Conservation (phyloP, 1,140 invertebrate genomes). For the Hypsibius dujardini region DNA sequence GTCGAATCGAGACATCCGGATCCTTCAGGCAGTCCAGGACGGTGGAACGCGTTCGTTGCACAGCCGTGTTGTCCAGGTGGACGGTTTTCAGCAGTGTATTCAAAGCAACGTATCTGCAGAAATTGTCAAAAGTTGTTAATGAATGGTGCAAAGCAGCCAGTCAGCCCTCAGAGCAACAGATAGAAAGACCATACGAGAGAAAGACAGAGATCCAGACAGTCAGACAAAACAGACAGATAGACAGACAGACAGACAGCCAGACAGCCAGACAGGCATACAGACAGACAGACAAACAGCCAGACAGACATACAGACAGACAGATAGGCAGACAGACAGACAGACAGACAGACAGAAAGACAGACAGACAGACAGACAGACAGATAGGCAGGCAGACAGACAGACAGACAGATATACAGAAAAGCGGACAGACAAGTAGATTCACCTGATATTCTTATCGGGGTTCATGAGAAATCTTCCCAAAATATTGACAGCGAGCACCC, state of each 20-base stretch:
- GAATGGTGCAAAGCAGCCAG: background rate
- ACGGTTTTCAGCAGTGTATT: conserved; percentile 93
- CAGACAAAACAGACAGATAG: no score
- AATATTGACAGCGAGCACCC: conserved; percentile 88
- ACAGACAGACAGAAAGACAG: no score
- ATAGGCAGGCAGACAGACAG: no score
- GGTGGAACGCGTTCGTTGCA: conserved; percentile 91
- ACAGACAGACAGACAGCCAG: no score
- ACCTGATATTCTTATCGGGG: conserved; percentile 95
- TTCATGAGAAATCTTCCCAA: conserved; percentile 91
- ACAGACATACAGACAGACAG: no score
- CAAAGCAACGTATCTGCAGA: conserved; percentile 66
- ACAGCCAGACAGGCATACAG: no score
- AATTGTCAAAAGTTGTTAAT: background rate
- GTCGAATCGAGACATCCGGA: conserved; percentile 67
- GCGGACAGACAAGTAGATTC: background rate
- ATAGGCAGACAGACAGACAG: no score
- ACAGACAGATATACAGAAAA: no score
- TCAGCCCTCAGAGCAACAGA: background rate
- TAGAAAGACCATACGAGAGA: background rate
- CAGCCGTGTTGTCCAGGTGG: conserved; percentile 86
- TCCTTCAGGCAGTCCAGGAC: conserved; percentile 88
- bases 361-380: no score
- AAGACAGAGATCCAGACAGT: no score
- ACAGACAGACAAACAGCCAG: no score